Conservation (phyloP, 2,113 vertebrate species). For the Callospermophilus lateralis region DNA sequence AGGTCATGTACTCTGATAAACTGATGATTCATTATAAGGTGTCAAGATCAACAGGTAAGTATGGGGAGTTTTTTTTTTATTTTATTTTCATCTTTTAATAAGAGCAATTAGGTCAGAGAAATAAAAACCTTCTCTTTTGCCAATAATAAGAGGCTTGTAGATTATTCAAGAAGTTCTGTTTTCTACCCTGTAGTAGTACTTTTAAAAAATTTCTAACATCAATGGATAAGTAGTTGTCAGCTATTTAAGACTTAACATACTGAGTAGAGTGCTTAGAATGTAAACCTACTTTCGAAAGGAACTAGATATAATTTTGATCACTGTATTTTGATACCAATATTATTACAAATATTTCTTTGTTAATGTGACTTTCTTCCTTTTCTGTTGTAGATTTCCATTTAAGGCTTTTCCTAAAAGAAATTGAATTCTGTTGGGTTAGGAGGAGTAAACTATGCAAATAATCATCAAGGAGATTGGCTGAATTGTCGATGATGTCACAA, state of each 20-base stretch:
- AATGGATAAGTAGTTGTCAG: slow-evolving; percentile 30
- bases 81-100: neutral
- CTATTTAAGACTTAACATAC: slow-evolving; percentile 39
- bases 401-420: slow-evolving; percentile 37
- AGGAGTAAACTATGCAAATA: slow-evolving; percentile 72
- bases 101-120: slow-evolving; percentile 52
- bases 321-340: slow-evolving; percentile 39
- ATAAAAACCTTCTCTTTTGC: slow-evolving; percentile 32
- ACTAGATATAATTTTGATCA: slow-evolving; percentile 18
- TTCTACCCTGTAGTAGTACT: slow-evolving; percentile 27
- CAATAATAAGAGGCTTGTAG: slow-evolving; percentile 28
- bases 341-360: slow-evolving; percentile 49
- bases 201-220: slow-evolving; percentile 39
- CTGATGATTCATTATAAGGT: neutral
- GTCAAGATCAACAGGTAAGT: slow-evolving; percentile 44
- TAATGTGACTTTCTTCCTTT: slow-evolving; percentile 59
- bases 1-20: slow-evolving; percentile 40
- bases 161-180: slow-evolving; percentile 41
- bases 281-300: neutral
- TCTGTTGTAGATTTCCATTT: slow-evolving; percentile 54
- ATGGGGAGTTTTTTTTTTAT: neutral
- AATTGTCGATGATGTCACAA: slow-evolving; percentile 65
- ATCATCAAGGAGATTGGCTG: slow-evolving; percentile 47
- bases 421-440: slow-evolving; percentile 22
- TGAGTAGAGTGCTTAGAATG: slow-evolving; percentile 4